Percentiles rank a stretch among this genome's conserved stretches.
Conservation (phyloP, 2,888 invertebrate genomes). For the Acanthosepion esculentum region DNA sequence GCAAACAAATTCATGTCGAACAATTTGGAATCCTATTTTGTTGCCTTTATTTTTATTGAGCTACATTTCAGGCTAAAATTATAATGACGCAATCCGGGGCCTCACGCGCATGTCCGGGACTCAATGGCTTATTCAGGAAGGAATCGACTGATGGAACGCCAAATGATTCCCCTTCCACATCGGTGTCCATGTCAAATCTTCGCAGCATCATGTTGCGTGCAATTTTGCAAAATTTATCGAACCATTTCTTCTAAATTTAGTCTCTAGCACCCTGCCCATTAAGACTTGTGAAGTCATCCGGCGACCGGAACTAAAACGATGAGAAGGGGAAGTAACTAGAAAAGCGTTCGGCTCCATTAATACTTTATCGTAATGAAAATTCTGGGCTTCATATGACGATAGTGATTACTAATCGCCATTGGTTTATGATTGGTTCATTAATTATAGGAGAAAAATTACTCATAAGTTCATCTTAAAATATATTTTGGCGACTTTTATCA, state of each 20-base stretch:
- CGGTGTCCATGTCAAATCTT: conserved; percentile 33
- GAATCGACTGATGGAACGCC: not conserved
- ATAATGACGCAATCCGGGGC: conserved; percentile 33
- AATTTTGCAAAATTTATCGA: not conserved
- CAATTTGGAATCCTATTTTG: not conserved
- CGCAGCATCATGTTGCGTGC: not conserved
- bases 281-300: not conserved
- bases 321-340: not conserved
- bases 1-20: not conserved
- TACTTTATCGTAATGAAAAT: too few relatives aligned
- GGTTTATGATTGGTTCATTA: not conserved
- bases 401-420: not conserved
- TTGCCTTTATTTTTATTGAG: not conserved
- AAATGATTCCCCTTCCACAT: not conserved
- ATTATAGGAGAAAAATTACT: not conserved
- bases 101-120: conserved; percentile 12
- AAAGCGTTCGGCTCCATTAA: not conserved
- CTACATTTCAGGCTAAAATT: conserved; percentile 33
- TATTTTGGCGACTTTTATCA: not conserved
- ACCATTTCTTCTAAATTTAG: conserved; percentile 21
- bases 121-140: not conserved
- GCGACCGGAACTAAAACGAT: conserved; percentile 1
- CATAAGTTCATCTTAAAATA: not conserved
- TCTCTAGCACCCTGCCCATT: not conserved
- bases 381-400: not conserved